A percentile compares a stretch with the other conserved stretches of the same genome.
These are phyloP conservation scores for Heliconius eleuchia DNA, from an alignment of 1,140 invertebrate species.

Conservation along the genomic window DNA sequence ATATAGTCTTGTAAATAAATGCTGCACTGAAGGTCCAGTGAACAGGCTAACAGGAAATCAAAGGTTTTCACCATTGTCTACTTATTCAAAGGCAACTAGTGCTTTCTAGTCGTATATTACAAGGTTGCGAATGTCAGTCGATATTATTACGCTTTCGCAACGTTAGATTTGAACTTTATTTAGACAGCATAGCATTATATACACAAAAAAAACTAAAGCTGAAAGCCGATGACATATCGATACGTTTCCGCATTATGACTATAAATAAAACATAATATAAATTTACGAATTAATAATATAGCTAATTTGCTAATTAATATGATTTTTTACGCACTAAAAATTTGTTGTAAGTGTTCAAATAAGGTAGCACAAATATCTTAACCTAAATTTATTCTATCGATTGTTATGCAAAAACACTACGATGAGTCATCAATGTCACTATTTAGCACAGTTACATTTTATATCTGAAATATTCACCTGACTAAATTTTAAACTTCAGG, in stretches of 20 bases:
- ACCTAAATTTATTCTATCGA: slow-evolving; percentile 79
- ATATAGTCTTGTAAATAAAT: slow-evolving; percentile 11
- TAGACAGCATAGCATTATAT: slow-evolving; percentile 63
- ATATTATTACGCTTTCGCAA: slow-evolving; percentile 73
- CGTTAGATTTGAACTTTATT: slow-evolving; percentile 68
- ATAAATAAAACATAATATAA: slow-evolving; percentile 73
- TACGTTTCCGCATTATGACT: slow-evolving; percentile 70
- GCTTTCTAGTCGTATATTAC: slow-evolving; percentile 73
- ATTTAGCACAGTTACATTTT: slow-evolving; percentile 46
- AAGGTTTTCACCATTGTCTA: slow-evolving; percentile 67
- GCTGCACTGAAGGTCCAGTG: slow-evolving; percentile 18
- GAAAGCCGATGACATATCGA: slow-evolving; percentile 72
- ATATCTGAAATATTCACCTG: slow-evolving; percentile 62
- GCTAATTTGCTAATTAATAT: slow-evolving; percentile 50
- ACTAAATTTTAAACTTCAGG: slow-evolving; percentile 51
- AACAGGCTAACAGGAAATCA: slow-evolving; percentile 56
- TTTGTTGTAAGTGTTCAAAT: slow-evolving; percentile 63
- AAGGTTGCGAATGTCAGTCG: slow-evolving; percentile 74
- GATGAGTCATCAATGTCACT: slow-evolving; percentile 61
- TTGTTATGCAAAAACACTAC: slow-evolving; percentile 80
- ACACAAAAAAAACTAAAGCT: slow-evolving; percentile 68
- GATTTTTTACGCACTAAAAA: slow-evolving; percentile 39
- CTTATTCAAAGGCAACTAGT: slow-evolving; percentile 56
- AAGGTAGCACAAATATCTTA: slow-evolving; percentile 75
- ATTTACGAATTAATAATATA: slow-evolving; percentile 54